Percentiles rank a stretch among this genome's conserved stretches.
Conservation (phyloP, 2,113 vertebrate species). For the Nesoenas mayeri region DNA sequence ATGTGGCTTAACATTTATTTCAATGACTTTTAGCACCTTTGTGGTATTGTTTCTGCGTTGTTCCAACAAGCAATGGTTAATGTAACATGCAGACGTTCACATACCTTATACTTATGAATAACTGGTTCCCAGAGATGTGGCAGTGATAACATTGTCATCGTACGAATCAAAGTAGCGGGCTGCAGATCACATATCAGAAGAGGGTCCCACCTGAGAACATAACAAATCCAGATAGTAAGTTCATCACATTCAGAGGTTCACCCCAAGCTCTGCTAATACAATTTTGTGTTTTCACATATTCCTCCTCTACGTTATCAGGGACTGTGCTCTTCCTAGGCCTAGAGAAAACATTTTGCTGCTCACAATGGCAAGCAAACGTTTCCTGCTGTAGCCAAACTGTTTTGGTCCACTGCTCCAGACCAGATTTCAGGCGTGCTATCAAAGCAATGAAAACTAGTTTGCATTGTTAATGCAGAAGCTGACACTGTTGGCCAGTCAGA, state of each 20-base stretch:
- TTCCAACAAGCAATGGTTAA: constrained; percentile 30
- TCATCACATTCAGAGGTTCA: neutral
- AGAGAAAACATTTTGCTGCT: neutral
- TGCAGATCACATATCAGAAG: constrained; percentile 52
- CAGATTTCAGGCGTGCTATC: neutral
- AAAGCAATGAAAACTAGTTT: neutral
- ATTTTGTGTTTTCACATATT: neutral
- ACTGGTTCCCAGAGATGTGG: constrained; percentile 63
- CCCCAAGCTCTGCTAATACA: neutral
- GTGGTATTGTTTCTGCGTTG: constrained; percentile 14
- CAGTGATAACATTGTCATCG: constrained; percentile 64
- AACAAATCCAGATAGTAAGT: constrained; percentile 21
- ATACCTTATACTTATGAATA: constrained; percentile 48
- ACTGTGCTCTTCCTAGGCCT: neutral
- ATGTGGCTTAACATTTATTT: constrained; percentile 48
- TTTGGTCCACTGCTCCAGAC: neutral
- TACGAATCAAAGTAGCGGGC: neutral
- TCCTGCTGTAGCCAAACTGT: neutral
- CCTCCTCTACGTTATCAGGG: neutral
- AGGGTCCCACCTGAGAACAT: constrained; percentile 42
- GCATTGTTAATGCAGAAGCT: neutral
- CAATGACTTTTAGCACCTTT: constrained; percentile 51
- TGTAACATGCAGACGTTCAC: constrained; percentile 25
- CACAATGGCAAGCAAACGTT: neutral
- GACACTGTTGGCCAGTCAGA: neutral